Percentiles rank a stretch among this genome's conserved stretches.
phyloP scores from a whole-genome alignment of 2,113 vertebrate species.

The Neotoma lepida region DNA sequence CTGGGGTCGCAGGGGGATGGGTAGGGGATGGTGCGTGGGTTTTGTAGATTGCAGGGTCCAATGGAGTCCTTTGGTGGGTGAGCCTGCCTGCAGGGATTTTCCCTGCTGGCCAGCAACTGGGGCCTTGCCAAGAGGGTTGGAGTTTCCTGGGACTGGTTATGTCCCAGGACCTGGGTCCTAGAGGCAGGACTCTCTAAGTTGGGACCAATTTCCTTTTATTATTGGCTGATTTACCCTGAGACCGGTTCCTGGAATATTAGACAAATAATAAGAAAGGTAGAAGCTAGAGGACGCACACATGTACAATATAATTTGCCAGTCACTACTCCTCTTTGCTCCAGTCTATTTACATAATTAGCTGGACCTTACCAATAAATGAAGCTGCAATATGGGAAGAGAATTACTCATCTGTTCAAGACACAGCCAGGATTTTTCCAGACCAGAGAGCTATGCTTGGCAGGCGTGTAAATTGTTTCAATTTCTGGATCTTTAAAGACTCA shows the following conservation, averaged over 20 bases:
- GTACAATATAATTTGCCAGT: background rate
- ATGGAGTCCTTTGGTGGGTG: too few relatives aligned
- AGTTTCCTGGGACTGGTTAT: too few relatives aligned
- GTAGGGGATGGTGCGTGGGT: too few relatives aligned
- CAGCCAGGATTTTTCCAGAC: constrained; percentile 67
- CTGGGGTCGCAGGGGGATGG: too few relatives aligned
- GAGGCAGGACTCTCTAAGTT: too few relatives aligned
- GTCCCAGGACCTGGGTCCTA: too few relatives aligned
- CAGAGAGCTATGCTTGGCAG: constrained; percentile 60
- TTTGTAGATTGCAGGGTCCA: too few relatives aligned
- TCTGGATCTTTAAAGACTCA: constrained; percentile 68
- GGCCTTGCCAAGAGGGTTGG: too few relatives aligned
- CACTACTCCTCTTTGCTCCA: background rate
- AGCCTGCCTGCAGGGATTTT: too few relatives aligned
- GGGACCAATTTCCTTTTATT: background rate
- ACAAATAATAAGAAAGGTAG: background rate
- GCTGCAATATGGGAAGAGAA: constrained; percentile 45
- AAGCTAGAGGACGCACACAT: background rate
- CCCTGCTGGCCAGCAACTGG: too few relatives aligned
- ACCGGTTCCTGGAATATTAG: background rate
- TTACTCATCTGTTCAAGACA: constrained; percentile 48
- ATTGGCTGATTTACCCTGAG: background rate
- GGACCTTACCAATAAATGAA: background rate
- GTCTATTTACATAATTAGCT: constrained; percentile 45
- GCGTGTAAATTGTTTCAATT: constrained; percentile 80